phyloP scores from a whole-genome alignment of 2,113 vertebrate genomes.

The Cynopterus brachyotis region DNA sequence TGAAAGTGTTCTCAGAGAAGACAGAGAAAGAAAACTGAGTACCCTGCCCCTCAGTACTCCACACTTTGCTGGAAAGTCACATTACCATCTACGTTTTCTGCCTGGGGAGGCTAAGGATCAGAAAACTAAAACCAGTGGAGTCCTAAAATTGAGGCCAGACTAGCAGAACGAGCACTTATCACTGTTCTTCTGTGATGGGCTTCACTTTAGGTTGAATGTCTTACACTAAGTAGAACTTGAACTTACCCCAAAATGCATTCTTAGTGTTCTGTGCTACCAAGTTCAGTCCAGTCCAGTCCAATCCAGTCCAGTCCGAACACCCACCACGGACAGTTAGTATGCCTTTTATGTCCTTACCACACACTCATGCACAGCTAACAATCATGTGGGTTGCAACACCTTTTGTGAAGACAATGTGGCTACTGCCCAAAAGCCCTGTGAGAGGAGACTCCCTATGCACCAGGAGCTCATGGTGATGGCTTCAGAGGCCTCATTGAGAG shows the following conservation, averaged over 20 bases:
- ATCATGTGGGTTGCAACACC: neutral
- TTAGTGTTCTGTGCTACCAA: neutral
- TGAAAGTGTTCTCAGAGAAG: neutral
- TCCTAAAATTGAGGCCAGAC: too few species aligned
- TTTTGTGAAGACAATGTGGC: neutral
- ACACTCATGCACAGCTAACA: rapidly evolving
- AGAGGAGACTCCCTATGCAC: rapidly evolving
- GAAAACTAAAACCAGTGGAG: neutral
- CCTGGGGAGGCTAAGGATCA: neutral
- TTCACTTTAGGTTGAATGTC: rapidly evolving
- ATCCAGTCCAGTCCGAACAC: neutral
- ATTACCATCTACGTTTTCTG: rapidly evolving
- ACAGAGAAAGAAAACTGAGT: neutral
- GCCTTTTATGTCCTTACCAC: neutral
- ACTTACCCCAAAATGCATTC: neutral
- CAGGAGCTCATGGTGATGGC: neutral
- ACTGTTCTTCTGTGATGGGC: neutral
- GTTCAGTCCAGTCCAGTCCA: neutral
- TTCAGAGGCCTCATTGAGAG: neutral
- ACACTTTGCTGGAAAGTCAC: neutral
- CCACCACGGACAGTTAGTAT: rapidly evolving
- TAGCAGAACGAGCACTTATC: neutral
- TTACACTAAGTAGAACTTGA: neutral
- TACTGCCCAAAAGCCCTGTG: neutral
- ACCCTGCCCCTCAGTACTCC: rapidly evolving